A percentile compares a stretch with the other conserved stretches of the same genome.
Conservation (phyloP, 2,888 invertebrate genomes). For the Folsomia candida region DNA sequence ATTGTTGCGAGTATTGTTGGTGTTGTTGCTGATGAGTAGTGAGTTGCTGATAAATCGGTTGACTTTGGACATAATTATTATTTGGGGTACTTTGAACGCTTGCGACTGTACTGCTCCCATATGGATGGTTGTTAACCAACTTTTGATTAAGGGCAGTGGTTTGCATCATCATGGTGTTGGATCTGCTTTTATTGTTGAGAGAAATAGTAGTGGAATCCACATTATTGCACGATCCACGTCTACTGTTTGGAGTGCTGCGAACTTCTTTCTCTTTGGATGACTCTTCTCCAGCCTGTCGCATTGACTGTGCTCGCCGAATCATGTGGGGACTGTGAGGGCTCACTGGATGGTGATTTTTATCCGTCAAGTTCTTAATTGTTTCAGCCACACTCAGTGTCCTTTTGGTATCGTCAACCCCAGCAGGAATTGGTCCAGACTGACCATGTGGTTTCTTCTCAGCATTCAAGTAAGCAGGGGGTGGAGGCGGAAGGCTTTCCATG, state of each 20-base stretch:
- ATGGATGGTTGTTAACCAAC: background rate
- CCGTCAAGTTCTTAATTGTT: conserved; percentile 79
- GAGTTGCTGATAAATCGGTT: conserved; percentile 32
- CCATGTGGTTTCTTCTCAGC: too few relatives aligned
- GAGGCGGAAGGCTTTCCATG: conserved; percentile 65
- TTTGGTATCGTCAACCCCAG: conserved; percentile 39
- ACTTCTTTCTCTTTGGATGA: conserved; percentile 17
- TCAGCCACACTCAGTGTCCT: conserved; percentile 72
- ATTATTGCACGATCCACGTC: conserved; percentile 29
- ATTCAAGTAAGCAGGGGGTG: conserved; percentile 74
- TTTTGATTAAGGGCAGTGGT: conserved; percentile 57
- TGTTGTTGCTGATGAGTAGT: conserved; percentile 36
- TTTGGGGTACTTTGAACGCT: conserved; percentile 59
- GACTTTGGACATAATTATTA: conserved; percentile 52
- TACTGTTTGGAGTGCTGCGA: conserved; percentile 7
- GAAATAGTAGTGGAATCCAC: conserved; percentile 30
- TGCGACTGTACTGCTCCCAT: too few relatives aligned
- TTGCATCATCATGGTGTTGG: conserved; percentile 67
- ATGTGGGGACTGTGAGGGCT: conserved; percentile 74
- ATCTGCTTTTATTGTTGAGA: conserved; percentile 55
- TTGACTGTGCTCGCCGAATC: conserved; percentile 49
- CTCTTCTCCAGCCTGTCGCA: conserved; percentile 42
- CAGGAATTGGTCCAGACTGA: conserved; percentile 50
- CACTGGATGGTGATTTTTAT: conserved; percentile 80
- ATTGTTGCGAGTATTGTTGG: conserved; percentile 18